Conservation (phyloP, 2,888 invertebrate genomes). For the Agrenia bidenticulata region DNA sequence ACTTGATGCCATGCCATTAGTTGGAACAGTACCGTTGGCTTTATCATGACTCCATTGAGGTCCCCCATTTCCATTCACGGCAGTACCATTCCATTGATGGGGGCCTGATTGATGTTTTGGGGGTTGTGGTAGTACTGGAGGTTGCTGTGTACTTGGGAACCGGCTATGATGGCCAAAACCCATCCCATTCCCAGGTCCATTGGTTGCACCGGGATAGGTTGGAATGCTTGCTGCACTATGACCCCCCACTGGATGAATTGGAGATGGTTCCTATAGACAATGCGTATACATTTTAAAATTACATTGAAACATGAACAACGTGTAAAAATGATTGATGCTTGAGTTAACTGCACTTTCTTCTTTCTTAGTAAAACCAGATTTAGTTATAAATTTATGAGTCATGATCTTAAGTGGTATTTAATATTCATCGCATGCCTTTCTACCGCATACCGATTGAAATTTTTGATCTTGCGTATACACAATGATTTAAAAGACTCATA, state of each 20-base stretch:
- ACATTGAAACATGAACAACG: not conserved
- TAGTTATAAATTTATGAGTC: too few relatives aligned
- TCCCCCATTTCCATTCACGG: constrained; percentile 33
- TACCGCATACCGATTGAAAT: not conserved
- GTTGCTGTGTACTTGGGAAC: constrained; percentile 27
- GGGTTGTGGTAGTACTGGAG: constrained; percentile 27
- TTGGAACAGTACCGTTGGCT: constrained; percentile 28
- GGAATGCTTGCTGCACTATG: constrained; percentile 32
- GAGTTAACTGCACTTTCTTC: not conserved
- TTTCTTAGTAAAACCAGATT: constrained; percentile 7
- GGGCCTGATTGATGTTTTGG: constrained; percentile 26
- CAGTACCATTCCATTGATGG: constrained; percentile 38
- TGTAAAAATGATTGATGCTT: too few relatives aligned
- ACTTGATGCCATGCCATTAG: constrained; percentile 44
- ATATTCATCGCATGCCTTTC: constrained; percentile 20
- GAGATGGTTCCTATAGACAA: constrained; percentile 38
- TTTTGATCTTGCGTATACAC: not conserved
- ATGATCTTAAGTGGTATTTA: constrained; percentile 11
- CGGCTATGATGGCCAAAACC: constrained; percentile 36
- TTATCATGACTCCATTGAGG: constrained; percentile 34
- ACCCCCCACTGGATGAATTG: constrained; percentile 38
- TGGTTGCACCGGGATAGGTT: constrained; percentile 37
- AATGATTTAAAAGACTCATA: too few relatives aligned
- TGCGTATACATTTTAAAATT: constrained; percentile 8
- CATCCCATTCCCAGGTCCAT: constrained; percentile 30